These are phyloP conservation scores for Stichopus chloronotus DNA, from an alignment of 35 echinoderm and acorn worm species.

Conservation along the genomic window DNA sequence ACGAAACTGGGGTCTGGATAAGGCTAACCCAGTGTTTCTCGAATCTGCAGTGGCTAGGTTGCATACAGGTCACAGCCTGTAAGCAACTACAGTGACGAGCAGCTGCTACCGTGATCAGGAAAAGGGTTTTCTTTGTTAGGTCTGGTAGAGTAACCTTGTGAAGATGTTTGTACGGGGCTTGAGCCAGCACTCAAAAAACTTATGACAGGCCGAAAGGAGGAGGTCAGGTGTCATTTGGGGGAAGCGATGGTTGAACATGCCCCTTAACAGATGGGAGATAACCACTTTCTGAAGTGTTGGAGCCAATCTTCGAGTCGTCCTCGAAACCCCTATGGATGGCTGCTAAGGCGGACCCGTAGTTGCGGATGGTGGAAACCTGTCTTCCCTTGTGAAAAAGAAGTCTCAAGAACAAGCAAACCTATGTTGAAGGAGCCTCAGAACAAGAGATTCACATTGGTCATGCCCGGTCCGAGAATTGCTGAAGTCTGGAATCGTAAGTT, in stretches of 20 bases:
- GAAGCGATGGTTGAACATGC: too few species aligned
- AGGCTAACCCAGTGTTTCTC: slow-evolving; percentile 1
- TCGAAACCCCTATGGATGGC: slow-evolving; percentile 50
- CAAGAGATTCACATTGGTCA: not conserved
- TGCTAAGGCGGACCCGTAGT: slow-evolving; percentile 53
- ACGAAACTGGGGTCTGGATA: slow-evolving; percentile 23
- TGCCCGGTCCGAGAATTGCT: slow-evolving; percentile 35
- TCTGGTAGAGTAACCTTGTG: slow-evolving; percentile 13
- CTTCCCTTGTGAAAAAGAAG: slow-evolving; percentile 11
- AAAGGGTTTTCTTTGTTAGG: slow-evolving; percentile 46
- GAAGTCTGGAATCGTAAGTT: too few species aligned
- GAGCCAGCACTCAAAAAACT: not conserved
- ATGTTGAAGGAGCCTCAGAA: slow-evolving; percentile 26
- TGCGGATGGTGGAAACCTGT: slow-evolving; percentile 19
- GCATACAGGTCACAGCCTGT: slow-evolving; percentile 37
- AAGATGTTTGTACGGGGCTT: slow-evolving; percentile 34
- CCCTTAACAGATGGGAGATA: too few species aligned
- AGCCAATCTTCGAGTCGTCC: not conserved
- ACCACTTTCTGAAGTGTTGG: not conserved
- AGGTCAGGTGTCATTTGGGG: too few species aligned
- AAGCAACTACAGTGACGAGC: not conserved
- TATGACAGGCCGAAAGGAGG: too few species aligned
- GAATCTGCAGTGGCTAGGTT: slow-evolving; percentile 24
- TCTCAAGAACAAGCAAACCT: slow-evolving; percentile 37
- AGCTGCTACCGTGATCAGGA: slow-evolving; percentile 31